Percentiles rank a stretch among this genome's conserved stretches.
These are phyloP conservation scores for Euphysa ruthae DNA, from an alignment of 30 jellyfish, hydroid and myxozoan species.

Conservation along the genomic window DNA sequence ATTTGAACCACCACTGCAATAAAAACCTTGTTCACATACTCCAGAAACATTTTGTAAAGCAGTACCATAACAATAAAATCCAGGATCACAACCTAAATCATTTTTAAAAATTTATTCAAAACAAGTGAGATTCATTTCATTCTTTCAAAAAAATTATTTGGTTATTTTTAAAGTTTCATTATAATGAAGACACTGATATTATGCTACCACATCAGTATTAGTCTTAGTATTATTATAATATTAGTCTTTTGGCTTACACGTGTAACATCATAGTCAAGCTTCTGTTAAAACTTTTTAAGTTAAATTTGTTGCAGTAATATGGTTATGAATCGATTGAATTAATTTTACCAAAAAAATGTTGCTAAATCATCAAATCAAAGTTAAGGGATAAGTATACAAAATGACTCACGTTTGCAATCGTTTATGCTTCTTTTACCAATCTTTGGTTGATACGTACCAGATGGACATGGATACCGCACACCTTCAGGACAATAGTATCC, in stretches of 20 bases:
- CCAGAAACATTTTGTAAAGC: constrained; percentile 55
- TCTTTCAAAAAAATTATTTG: background rate
- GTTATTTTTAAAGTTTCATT: too few relatives aligned
- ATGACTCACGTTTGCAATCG: background rate
- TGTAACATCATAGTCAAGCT: too few relatives aligned
- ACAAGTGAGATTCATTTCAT: background rate
- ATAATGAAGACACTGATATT: too few relatives aligned
- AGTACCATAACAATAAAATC: constrained; percentile 70
- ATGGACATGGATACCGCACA: constrained; percentile 85
- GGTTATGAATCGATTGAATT: too few relatives aligned
- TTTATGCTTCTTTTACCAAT: background rate
- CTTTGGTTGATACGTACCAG: constrained; percentile 68
- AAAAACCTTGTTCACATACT: constrained; percentile 64
- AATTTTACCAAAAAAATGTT: too few relatives aligned
- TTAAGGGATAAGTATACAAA: too few relatives aligned
- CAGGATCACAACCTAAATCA: constrained; percentile 79
- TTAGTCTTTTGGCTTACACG: too few relatives aligned
- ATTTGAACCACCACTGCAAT: constrained; percentile 56
- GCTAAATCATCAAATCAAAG: too few relatives aligned
- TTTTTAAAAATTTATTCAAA: background rate
- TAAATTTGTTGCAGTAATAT: too few relatives aligned
- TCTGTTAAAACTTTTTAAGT: too few relatives aligned
- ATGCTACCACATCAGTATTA: too few relatives aligned
- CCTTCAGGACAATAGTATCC: constrained; percentile 91
- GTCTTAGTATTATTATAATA: too few relatives aligned